A percentile compares a stretch with the other conserved stretches of the same genome.
Conservation (phyloP, 2,888 invertebrate genomes). For the Thereva unica region DNA sequence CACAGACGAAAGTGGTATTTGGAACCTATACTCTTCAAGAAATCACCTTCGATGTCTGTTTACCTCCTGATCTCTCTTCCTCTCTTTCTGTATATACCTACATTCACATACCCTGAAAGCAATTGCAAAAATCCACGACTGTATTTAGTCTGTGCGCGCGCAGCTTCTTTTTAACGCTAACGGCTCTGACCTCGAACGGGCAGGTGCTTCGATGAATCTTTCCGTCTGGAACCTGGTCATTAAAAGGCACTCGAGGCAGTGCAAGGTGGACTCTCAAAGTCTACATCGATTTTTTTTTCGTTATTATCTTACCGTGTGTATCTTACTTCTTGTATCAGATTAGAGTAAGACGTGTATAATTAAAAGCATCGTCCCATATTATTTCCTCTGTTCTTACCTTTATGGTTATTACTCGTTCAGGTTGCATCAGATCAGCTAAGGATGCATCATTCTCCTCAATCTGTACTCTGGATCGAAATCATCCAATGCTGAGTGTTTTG, state of each 20-base stretch:
- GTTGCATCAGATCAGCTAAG: no score
- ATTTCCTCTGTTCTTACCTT: constrained; percentile 7
- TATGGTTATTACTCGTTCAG: constrained; percentile 21
- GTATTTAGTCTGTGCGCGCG: not conserved
- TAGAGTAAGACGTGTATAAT: constrained; percentile 30
- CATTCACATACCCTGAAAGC: not conserved
- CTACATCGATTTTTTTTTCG: not conserved
- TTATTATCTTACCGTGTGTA: not conserved
- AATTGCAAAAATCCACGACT: constrained; percentile 7
- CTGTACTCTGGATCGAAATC: no score
- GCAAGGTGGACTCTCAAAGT: not conserved
- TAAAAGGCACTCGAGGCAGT: constrained; percentile 1
- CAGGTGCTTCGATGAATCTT: constrained; percentile 28
- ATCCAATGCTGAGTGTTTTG: no score
- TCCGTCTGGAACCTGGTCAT: constrained; percentile 3
- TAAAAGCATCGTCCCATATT: constrained; percentile 25
- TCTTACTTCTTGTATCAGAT: constrained; percentile 21
- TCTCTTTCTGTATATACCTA: not conserved
- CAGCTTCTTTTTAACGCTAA: not conserved
- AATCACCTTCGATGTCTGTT: no score
- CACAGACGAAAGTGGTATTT: not conserved
- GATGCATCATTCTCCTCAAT: no score
- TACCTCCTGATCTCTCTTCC: no score
- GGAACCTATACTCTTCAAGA: no score
- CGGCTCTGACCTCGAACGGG: constrained; percentile 9